These are phyloP conservation scores for Halesus radiatus DNA, from an alignment of 1,140 invertebrate species.

Conservation along the genomic window DNA sequence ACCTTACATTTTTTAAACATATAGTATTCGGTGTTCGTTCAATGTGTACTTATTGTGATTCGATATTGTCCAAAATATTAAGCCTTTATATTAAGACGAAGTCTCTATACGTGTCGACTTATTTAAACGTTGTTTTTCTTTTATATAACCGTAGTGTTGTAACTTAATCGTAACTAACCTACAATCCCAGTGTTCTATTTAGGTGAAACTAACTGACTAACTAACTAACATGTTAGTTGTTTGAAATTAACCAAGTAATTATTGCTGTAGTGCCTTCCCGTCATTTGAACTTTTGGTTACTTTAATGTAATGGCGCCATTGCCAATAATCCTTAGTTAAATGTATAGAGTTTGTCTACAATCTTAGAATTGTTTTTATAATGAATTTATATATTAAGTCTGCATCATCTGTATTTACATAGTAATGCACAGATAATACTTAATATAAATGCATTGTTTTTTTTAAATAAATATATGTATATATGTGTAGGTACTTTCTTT, in stretches of 20 bases:
- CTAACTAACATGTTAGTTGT: background rate
- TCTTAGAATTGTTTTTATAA: constrained; percentile 30
- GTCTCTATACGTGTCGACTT: constrained; percentile 39
- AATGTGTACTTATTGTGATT: constrained; percentile 38
- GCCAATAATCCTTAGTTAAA: constrained; percentile 27
- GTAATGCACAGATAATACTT: no score
- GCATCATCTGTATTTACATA: no score
- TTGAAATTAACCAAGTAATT: constrained; percentile 43
- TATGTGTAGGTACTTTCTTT: no score
- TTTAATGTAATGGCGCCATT: background rate
- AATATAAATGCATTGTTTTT: no score
- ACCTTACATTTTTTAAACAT: background rate
- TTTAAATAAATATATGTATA: no score
- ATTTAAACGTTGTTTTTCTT: constrained; percentile 4
- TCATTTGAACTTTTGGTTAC: constrained; percentile 3
- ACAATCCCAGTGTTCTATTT: background rate
- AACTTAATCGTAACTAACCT: constrained; percentile 3
- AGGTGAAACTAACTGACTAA: constrained; percentile 6
- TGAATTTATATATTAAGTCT: constrained; percentile 14
- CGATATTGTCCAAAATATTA: constrained; percentile 38
- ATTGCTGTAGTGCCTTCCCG: constrained; percentile 56
- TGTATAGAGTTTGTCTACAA: constrained; percentile 8
- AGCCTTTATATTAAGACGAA: constrained; percentile 31
- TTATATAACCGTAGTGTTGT: constrained; percentile 2
- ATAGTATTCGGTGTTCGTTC: constrained; percentile 25